phyloP scores from a whole-genome alignment of 1,140 invertebrate species.

The Nasonia giraulti region DNA sequence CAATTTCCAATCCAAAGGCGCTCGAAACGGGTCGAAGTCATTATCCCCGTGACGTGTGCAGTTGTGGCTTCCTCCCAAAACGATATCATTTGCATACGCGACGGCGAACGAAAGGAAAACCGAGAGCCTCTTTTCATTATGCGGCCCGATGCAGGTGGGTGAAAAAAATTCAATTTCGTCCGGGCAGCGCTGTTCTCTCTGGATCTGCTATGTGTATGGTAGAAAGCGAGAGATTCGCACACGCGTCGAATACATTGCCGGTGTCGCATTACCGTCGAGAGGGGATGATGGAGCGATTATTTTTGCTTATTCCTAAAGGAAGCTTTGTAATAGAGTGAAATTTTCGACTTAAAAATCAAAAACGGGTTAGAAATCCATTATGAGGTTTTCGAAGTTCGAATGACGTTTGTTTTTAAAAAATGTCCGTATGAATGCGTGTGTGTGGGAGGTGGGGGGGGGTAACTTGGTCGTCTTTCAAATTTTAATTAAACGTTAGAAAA shows the following conservation, averaged over 20 bases:
- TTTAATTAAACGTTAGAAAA: too few relatives aligned
- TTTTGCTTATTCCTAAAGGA: too few relatives aligned
- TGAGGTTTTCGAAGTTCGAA: too few relatives aligned
- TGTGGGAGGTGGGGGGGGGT: too few relatives aligned
- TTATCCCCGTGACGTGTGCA: neutral
- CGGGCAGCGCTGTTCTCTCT: neutral
- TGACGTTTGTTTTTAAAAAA: too few relatives aligned
- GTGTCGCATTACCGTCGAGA: conserved; percentile 18
- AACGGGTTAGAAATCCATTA: too few relatives aligned
- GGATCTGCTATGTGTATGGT: neutral
- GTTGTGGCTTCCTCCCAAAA: neutral
- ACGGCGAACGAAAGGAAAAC: neutral
- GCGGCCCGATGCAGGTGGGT: neutral
- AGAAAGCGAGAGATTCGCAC: neutral
- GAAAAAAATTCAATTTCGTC: conserved; percentile 28
- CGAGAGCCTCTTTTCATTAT: neutral
- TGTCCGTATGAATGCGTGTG: too few relatives aligned
- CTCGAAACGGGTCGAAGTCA: neutral
- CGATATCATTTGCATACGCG: neutral
- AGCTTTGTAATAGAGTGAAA: too few relatives aligned
- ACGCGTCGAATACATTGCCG: neutral
- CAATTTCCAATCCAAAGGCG: neutral
- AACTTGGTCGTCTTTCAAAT: too few relatives aligned
- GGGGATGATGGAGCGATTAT: neutral
- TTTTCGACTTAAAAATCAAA: too few relatives aligned